phyloP scores from a whole-genome alignment of 2,888 invertebrate genomes.

The Bellardia pandia region DNA sequence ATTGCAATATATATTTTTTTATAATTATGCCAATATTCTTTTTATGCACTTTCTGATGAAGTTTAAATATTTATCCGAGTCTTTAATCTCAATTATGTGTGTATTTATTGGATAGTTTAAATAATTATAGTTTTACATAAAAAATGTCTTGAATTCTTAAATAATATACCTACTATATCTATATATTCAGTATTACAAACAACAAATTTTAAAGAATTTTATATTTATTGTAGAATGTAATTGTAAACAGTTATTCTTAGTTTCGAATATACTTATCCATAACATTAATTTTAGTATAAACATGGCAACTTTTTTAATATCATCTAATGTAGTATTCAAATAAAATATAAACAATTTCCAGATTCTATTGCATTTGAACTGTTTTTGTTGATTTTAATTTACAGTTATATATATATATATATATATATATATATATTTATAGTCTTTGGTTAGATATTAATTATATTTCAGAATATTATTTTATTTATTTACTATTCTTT shows the following conservation, averaged over 20 bases:
- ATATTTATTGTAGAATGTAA: conserved; percentile 27
- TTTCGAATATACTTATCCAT: not conserved
- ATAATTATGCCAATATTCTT: conserved; percentile 14
- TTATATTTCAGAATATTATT: too few relatives aligned
- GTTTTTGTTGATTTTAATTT: too few relatives aligned
- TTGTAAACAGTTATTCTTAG: not conserved
- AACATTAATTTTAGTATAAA: not conserved
- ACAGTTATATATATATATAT: not conserved
- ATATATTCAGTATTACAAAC: conserved; percentile 4
- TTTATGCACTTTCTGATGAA: not conserved
- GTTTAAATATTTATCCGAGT: too few relatives aligned
- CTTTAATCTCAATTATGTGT: not conserved
- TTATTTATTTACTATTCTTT: not conserved
- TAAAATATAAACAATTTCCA: conserved; percentile 2
- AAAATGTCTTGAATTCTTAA: not conserved
- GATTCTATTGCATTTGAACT: not conserved
- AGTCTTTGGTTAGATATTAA: too few relatives aligned
- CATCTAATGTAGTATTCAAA: conserved; percentile 1
- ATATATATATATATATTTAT: not conserved
- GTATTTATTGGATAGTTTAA: not conserved
- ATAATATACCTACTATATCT: not conserved
- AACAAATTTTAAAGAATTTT: not conserved
- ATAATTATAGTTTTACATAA: not conserved
- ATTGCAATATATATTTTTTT: not conserved
- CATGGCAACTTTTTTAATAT: conserved; percentile 4